Conservation (phyloP, 2,113 vertebrate species). For the Rhipidura dahli region DNA sequence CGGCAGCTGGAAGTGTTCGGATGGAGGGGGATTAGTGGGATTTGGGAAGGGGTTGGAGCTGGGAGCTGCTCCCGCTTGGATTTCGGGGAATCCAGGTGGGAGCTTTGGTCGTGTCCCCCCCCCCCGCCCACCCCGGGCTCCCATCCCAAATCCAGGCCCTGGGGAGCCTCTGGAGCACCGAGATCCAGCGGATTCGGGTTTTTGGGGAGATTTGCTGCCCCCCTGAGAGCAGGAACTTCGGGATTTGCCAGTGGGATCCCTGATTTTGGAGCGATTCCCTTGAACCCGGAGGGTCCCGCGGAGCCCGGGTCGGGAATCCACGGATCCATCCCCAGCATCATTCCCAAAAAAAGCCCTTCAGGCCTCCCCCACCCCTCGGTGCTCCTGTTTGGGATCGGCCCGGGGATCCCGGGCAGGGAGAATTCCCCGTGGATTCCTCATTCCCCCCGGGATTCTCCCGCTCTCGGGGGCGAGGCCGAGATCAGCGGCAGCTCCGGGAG, state of each 20-base stretch:
- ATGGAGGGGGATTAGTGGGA: background rate
- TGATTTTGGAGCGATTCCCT: background rate
- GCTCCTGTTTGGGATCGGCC: background rate
- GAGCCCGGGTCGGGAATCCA: background rate
- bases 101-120: background rate
- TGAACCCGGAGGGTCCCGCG: too few relatives aligned
- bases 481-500: background rate
- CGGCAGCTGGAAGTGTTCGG: background rate
- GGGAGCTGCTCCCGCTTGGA: background rate
- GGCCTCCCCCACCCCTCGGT: background rate
- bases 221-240: background rate
- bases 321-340: background rate
- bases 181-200: fast-evolving
- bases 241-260: constrained; percentile 2
- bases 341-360: background rate
- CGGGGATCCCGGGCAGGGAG: background rate
- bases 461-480: background rate
- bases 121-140: too few relatives aligned
- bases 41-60: background rate
- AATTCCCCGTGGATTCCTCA: background rate
- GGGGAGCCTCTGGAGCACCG: background rate
- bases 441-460: background rate
- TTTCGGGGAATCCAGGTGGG: background rate
- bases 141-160: fast-evolving
- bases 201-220: background rate